Conservation (phyloP, 2,797 vertebrate genomes). For the Coregonus ussuriensis region DNA sequence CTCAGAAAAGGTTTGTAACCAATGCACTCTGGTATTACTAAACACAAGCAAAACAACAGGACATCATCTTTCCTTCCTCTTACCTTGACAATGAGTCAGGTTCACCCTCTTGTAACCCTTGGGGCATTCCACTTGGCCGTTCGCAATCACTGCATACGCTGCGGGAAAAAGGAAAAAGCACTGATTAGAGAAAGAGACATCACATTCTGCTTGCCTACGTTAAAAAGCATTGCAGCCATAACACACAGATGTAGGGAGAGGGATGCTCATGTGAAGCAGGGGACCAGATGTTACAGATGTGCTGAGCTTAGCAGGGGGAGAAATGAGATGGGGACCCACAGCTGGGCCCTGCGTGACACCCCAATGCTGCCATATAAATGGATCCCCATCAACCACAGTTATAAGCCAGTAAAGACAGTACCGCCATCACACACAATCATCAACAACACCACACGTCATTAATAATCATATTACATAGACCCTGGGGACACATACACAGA, state of each 20-base stretch:
- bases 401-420: constrained; percentile 60
- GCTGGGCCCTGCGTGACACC: constrained; percentile 56
- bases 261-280: constrained; percentile 23
- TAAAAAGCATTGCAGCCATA: constrained; percentile 43
- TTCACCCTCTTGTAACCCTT: constrained; percentile 89
- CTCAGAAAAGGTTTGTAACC: too few species aligned
- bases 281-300: constrained; percentile 71
- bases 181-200: constrained; percentile 33
- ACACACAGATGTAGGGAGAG: constrained; percentile 12
- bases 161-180: constrained; percentile 44
- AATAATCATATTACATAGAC: constrained; percentile 61
- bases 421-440: constrained; percentile 64
- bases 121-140: constrained; percentile 89
- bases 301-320: constrained; percentile 47
- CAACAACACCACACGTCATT: constrained; percentile 64
- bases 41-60: not conserved
- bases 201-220: constrained; percentile 31
- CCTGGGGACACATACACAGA: constrained; percentile 40
- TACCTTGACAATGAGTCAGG: constrained; percentile 91
- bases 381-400: constrained; percentile 61
- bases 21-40: not conserved
- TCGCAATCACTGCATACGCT: constrained; percentile 87
- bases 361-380: constrained; percentile 57
- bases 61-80: constrained; percentile 43
- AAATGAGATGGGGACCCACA: constrained; percentile 57